Base-by-base conservation (phyloP, 1,140 invertebrate genomes). In the Diachasmimorpha longicaudata region DNA sequence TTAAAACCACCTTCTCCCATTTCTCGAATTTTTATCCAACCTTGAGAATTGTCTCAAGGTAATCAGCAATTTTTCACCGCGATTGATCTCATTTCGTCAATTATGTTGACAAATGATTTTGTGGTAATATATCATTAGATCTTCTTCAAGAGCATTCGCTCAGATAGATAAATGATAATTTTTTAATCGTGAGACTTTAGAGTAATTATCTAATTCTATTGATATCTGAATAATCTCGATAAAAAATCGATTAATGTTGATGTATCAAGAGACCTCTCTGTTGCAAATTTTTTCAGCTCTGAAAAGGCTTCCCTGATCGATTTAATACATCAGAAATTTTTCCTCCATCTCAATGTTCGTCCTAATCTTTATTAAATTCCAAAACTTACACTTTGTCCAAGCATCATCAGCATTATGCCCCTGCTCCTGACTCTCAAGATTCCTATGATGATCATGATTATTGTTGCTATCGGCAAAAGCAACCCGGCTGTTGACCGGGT, bases 321-420 rank as follows among this genome's bases (percentile, higher is more conserved):
- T n/a, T n/a, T n/a, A n/a, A n/a, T n/a, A n/a, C n/a, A n/a, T n/a
- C n/a, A n/a, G n/a, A n/a, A n/a, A n/a, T n/a, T n/a, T n/a, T n/a
- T n/a, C n/a, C n/a, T n/a, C n/a, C n/a, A n/a, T n/a, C 13, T 19
- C 3, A 13, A 13, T 16, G 0, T 9, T 14, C n/a, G 48, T 4
- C 9, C 6, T 52, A 0, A 16, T 16, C 16, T 1, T 52, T 52
- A 52, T n/a, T 0, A 52, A 52, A n/a, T 52, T 16, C 48, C 48
- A 52, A 52, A 68, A 88, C 87, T 88, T 88, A 88, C 87, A 88
- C 86, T 88, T 88, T 80, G 76, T 83, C 86, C 86, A 87, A 46
- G 77, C 72, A 78, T 88, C 86, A 79, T 86, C 83, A n/a, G 79
- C 81, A 76, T 86, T 77, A 67, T 79, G 68, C 36, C 79, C 79